Conservation (phyloP, 1,140 invertebrate species). For the Cyclina sinensis region DNA sequence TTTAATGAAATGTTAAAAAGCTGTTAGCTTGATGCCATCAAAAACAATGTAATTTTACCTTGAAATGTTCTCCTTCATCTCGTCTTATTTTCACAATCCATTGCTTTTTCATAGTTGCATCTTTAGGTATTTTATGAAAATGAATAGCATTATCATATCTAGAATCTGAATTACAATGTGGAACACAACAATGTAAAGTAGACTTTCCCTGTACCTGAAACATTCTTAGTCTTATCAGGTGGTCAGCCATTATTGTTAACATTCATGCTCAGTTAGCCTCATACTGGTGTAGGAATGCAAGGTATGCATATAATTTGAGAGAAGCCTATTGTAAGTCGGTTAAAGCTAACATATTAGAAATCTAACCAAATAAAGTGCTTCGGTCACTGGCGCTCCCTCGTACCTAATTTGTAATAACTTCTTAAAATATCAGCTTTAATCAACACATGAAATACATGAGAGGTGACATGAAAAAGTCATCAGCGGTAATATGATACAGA, state of each 20-base stretch:
- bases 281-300: conserved; percentile 34
- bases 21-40: background rate
- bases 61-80: conserved; percentile 27
- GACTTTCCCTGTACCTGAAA: background rate
- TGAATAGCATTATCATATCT: conserved; percentile 23
- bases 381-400: no score
- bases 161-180: conserved; percentile 32
- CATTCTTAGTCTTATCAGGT: background rate
- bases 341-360: no score
- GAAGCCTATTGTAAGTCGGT: conserved; percentile 28
- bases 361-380: no score
- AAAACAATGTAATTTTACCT: conserved; percentile 2
- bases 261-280: background rate
- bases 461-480: no score
- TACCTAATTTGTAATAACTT: no score
- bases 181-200: conserved; percentile 19
- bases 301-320: conserved; percentile 55
- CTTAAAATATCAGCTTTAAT: no score
- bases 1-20: background rate
- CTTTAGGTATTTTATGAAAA: conserved; percentile 45
- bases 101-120: background rate
- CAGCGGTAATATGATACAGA: no score
- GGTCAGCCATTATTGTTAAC: background rate
- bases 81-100: conserved; percentile 45
- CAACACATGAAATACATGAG: no score